A percentile compares a stretch with the other conserved stretches of the same genome.
phyloP scores from a whole-genome alignment of 2,797 vertebrate genomes.

The Clarias laeviceps region DNA sequence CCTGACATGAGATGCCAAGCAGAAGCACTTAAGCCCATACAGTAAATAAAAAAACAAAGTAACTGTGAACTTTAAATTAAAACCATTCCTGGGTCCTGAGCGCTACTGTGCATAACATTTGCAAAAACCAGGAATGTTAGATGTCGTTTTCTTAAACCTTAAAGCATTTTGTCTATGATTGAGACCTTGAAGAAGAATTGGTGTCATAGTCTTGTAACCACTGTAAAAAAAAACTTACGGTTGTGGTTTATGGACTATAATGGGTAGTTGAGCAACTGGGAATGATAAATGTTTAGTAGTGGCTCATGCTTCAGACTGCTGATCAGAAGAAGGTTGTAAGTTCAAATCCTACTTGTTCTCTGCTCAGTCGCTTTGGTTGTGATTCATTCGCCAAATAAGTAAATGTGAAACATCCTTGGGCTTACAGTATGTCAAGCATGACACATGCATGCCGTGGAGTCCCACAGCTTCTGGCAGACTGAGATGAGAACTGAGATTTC shows the following conservation, averaged over 20 bases:
- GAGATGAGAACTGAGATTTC: neutral
- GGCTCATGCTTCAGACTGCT: neutral
- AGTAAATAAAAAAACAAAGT: neutral
- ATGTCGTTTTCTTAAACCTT: neutral
- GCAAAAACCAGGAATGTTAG: neutral
- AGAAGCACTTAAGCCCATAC: neutral
- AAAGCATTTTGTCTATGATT: neutral
- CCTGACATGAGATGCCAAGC: neutral
- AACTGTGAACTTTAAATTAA: neutral
- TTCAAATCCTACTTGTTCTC: neutral
- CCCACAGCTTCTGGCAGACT: neutral
- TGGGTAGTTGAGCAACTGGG: neutral
- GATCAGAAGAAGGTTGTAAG: neutral
- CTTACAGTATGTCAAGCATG: neutral
- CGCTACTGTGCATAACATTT: neutral
- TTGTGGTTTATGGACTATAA: neutral
- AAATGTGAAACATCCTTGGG: neutral
- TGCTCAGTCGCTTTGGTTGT: neutral
- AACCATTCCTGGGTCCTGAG: neutral
- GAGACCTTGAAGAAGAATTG: neutral
- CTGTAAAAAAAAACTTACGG: neutral
- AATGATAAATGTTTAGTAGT: neutral
- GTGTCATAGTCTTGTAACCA: neutral
- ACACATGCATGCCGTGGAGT: neutral
- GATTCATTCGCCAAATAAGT: neutral